phyloP scores from a whole-genome alignment of 2,797 vertebrate genomes.

The Momotus momota region DNA sequence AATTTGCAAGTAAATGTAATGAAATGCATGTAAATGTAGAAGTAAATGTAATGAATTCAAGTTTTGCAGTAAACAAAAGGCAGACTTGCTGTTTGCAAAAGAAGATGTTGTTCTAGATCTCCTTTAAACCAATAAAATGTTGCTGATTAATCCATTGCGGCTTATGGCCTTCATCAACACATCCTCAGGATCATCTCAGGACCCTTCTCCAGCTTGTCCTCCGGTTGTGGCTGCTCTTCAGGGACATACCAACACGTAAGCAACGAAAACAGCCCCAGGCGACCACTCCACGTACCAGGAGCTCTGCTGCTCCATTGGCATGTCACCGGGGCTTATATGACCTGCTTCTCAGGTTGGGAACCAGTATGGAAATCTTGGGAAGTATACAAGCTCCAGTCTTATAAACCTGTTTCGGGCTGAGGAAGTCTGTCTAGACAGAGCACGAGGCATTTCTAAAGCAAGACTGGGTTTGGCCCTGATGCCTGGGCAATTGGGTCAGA shows the following conservation, averaged over 20 bases:
- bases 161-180: background rate
- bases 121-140: background rate
- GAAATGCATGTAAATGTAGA: slow-evolving; percentile 62
- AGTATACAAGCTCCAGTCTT: background rate
- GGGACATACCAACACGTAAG: background rate
- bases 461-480: background rate
- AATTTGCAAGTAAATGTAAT: slow-evolving; percentile 70
- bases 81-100: background rate
- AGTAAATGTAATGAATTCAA: background rate
- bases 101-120: background rate
- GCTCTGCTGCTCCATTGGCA: background rate
- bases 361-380: slow-evolving; percentile 55
- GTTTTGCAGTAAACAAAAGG: slow-evolving; percentile 38
- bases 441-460: background rate
- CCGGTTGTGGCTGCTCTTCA: background rate
- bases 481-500: background rate
- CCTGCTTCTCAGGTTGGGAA: slow-evolving; percentile 67
- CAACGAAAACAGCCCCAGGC: slow-evolving; percentile 5
- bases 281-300: background rate
- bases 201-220: background rate
- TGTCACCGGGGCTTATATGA: background rate
- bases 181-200: background rate
- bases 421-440: slow-evolving; percentile 50
- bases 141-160: background rate
- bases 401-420: background rate